Evolutionary conservation across 2,113 vertebrate species (phyloP).

Genomic region (Tragelaphus strepsiceros): DNA sequence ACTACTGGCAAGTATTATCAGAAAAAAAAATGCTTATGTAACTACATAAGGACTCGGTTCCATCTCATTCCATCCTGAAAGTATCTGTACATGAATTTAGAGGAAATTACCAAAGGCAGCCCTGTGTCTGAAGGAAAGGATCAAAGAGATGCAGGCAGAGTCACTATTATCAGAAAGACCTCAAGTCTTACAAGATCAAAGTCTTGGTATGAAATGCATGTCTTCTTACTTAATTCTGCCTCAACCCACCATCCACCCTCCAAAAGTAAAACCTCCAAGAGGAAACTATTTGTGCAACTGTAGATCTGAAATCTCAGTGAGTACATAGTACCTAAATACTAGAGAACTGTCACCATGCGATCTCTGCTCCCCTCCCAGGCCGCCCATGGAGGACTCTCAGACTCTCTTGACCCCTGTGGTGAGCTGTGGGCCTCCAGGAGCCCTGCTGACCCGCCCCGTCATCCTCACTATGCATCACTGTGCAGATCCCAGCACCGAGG

Average conservation of each 20-base stretch:
- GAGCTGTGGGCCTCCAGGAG: slow-evolving; percentile 93
- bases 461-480: slow-evolving; percentile 94
- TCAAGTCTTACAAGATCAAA: slow-evolving; percentile 26
- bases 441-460: slow-evolving; percentile 91
- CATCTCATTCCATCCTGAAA: slow-evolving; percentile 27
- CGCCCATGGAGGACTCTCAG: slow-evolving; percentile 91
- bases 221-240: slow-evolving; percentile 26
- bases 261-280: background rate
- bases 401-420: slow-evolving; percentile 95
- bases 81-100: background rate
- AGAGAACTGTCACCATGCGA: background rate
- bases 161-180: background rate
- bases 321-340: background rate
- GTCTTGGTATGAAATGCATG: background rate
- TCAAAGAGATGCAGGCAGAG: slow-evolving; percentile 4
- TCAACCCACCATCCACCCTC: background rate
- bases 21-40: slow-evolving; percentile 39
- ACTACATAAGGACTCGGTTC: background rate
- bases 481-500: slow-evolving; percentile 87
- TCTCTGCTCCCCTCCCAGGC: slow-evolving; percentile 77
- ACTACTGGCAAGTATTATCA: slow-evolving; percentile 27
- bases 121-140: background rate
- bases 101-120: background rate
- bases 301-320: background rate
- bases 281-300: background rate